A percentile compares a stretch with the other conserved stretches of the same genome.
phyloP scores from a whole-genome alignment of 2,113 vertebrate species.

The Theropithecus gelada region DNA sequence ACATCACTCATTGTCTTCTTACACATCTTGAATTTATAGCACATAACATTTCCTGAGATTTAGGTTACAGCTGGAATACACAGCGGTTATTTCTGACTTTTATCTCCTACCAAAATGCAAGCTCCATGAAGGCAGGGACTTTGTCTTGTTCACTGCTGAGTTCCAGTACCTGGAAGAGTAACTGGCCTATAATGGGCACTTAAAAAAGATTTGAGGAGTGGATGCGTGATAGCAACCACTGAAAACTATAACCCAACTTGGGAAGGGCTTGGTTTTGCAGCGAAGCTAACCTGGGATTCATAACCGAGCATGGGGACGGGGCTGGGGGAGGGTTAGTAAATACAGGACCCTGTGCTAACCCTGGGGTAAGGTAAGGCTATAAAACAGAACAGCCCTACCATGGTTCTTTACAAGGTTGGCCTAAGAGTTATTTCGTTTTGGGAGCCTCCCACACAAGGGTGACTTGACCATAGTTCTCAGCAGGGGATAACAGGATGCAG shows the following conservation, averaged over 20 bases:
- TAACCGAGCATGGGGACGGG: rapidly evolving
- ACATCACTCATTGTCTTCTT: no score
- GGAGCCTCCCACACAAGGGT: no score
- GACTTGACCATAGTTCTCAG: not conserved
- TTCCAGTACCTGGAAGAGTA: not conserved
- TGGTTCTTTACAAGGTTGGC: not conserved
- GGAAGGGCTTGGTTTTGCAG: not conserved
- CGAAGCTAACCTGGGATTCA: not conserved
- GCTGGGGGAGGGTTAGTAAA: not conserved
- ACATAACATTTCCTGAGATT: not conserved
- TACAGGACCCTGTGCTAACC: no score
- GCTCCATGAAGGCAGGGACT: not conserved
- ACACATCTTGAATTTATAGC: not conserved
- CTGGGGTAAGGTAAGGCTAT: no score
- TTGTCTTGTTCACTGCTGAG: not conserved
- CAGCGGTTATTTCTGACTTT: not conserved
- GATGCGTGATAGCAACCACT: no score
- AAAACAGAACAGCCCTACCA: not conserved
- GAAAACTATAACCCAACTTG: not conserved
- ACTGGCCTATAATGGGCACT: no score
- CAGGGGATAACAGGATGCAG: not conserved
- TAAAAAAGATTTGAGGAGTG: not conserved
- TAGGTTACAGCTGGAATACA: not conserved
- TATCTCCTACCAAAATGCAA: not conserved
- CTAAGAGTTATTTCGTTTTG: not conserved